Evolutionary conservation across 2,888 invertebrate genomes (phyloP), one percentile per base, ranked within the genome.

Genomic region (Disparrhopalites patrizii): DNA sequence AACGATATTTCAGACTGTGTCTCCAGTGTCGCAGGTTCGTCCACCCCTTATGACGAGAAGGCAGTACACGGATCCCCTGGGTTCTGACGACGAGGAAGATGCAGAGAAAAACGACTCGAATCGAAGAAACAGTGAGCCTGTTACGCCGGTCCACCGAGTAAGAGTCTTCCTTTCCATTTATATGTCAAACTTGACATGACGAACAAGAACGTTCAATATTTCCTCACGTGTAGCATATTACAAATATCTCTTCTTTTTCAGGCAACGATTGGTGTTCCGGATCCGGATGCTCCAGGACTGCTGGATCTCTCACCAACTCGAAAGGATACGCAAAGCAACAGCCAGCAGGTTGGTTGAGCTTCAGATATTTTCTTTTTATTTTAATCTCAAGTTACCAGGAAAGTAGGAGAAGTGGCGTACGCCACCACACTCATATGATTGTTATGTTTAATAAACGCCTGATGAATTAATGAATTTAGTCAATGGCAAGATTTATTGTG

Each of bases 1-100:
- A 8, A 13, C 51, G 4, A 38, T 47, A 62, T 38, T 62, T 20
- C 51, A 67, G 71, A 65, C 47, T 58, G 38, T 65, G 36, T 50
- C 51, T n/a, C 62, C 50, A 64, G 63, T 62, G 18, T 70, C 68
- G 7, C 67, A 60, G 30, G 68, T 67, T 36, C 55, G 58, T 20
- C 66, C 75, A 30, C 73, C 70, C 56, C 81, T 92, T 74, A 92
- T 93, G 91, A 92, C 92, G 0, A 85, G 91, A 72, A 86, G 91
- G 62, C 91, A 93, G 79, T 82, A 91, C 71, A 87, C 87, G 5
- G 93, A 94, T 81, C 93, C 93, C 0, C 92, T 93, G 80, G 93
- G 91, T 56, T 93, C 93, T 30, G 92, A 93, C 76, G 92, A 92
- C 23, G 90, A 90, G 66, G 82, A 81, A 52, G 89, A 90, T 15